Conservation (phyloP, 2,888 invertebrate species). For the Galerucella calmariensis region DNA sequence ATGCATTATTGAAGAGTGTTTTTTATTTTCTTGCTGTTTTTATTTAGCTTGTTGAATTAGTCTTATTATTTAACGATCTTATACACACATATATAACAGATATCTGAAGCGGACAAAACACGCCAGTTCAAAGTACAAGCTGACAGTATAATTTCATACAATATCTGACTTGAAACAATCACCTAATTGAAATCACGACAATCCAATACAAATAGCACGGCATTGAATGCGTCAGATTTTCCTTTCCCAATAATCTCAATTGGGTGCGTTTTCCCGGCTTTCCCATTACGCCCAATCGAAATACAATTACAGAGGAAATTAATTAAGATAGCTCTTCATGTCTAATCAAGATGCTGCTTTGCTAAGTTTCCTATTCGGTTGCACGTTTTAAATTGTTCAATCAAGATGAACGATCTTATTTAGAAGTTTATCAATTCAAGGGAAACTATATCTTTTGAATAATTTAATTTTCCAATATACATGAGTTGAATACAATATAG, state of each 20-base stretch:
- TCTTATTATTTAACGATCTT: too few species aligned
- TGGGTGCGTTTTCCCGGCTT: constrained; percentile 23
- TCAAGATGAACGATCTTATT: constrained; percentile 1
- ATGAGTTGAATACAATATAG: too few species aligned
- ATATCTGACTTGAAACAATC: constrained; percentile 7
- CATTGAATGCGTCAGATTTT: constrained; percentile 18
- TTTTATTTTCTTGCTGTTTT: too few species aligned
- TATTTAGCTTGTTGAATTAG: too few species aligned
- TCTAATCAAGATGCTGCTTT: constrained; percentile 33
- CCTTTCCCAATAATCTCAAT: constrained; percentile 22
- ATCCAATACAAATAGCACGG: constrained; percentile 14
- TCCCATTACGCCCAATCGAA: constrained; percentile 17
- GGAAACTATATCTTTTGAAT: too few species aligned
- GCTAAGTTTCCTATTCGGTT: constrained; percentile 15
- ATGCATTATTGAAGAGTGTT: too few species aligned
- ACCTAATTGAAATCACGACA: constrained; percentile 9
- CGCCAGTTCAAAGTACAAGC: neutral
- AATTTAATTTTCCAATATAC: too few species aligned
- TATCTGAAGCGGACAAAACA: neutral
- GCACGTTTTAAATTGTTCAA: neutral
- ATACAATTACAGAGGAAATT: constrained; percentile 26
- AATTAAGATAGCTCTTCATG: constrained; percentile 32
- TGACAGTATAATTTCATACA: neutral
- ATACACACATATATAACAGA: too few species aligned
- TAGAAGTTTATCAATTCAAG: neutral